Conservation (phyloP, 2,888 invertebrate species). For the Agonopterix subpropinquella region DNA sequence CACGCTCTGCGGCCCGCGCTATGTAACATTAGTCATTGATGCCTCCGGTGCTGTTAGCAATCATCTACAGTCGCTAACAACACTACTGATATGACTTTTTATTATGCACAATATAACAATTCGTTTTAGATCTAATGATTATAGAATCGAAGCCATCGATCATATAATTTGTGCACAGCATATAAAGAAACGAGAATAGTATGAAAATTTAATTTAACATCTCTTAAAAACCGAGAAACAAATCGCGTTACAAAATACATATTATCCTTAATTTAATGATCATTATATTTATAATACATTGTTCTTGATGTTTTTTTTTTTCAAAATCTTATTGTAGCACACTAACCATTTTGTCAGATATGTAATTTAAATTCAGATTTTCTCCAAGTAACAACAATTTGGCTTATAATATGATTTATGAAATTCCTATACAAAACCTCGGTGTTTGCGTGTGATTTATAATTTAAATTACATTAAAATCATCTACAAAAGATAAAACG, state of each 20-base stretch:
- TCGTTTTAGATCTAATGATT: conserved; percentile 49
- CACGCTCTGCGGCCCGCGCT: conserved; percentile 3
- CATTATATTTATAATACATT: conserved; percentile 72
- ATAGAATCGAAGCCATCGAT: conserved; percentile 55
- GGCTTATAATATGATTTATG: conserved; percentile 60
- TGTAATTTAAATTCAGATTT: conserved; percentile 75
- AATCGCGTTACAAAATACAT: conserved; percentile 71
- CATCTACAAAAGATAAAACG: conserved; percentile 34
- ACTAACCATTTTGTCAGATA: conserved; percentile 76
- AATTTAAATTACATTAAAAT: conserved; percentile 40
- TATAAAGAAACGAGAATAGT: conserved; percentile 51
- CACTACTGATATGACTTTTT: conserved; percentile 49
- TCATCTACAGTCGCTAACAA: conserved; percentile 32
- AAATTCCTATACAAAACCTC: conserved; percentile 51
- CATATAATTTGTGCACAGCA: conserved; percentile 68
- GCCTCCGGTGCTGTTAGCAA: conserved; percentile 23
- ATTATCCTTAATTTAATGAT: conserved; percentile 70
- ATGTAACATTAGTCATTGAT: conserved; percentile 18
- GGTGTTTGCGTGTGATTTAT: conserved; percentile 42
- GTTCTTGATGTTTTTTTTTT: conserved; percentile 65
- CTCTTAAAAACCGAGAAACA: conserved; percentile 71
- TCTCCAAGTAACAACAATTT: conserved; percentile 72
- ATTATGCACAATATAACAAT: conserved; percentile 65
- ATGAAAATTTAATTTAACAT: conserved; percentile 58
- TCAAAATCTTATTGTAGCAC: conserved; percentile 72